Percentiles rank a stretch among this genome's conserved stretches.
These are phyloP conservation scores for Danio rerio DNA, from an alignment of 2,113 vertebrate species.

Conservation along the genomic window GRCz12tu NC_133176.1:14144501-14145000, in stretches of 20 bases:
- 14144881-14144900: conserved; percentile 28
- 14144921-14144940: conserved; percentile 18
- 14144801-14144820: not conserved
- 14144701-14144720: not conserved
- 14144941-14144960: not conserved
- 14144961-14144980: not conserved
- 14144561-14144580: not conserved
- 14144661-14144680: not conserved
- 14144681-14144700: conserved; percentile 1
- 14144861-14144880: conserved; percentile 12
- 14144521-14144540: not conserved
- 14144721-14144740: not conserved
- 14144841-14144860: conserved; percentile 7
- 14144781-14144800: not conserved
- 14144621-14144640: not conserved
- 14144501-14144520: not conserved
- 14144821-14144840: conserved; percentile 16
- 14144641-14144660: conserved; percentile 6
- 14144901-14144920: conserved; percentile 1
- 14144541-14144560: not conserved
- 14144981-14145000: not conserved
- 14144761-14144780: not conserved
- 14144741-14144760: not conserved
- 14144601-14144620: not conserved
- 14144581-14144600: conserved; percentile 4